A percentile compares a stretch with the other conserved stretches of the same genome.
Evolutionary conservation across 35 echinoderm and acorn worm species (phyloP).

Genomic region (Chiridota heheva): DNA sequence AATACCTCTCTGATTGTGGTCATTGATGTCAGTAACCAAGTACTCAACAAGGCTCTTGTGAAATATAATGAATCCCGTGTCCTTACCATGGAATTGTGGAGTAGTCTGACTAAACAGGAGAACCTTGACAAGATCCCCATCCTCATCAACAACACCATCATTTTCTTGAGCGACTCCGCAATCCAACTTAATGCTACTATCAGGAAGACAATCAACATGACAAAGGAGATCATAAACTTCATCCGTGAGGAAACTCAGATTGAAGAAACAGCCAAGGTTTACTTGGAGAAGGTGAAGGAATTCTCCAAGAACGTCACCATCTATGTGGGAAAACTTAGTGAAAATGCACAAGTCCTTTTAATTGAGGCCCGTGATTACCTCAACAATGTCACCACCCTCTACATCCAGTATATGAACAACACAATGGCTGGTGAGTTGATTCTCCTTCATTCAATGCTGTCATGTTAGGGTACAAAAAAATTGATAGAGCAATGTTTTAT

Average conservation of each 20-base stretch:
- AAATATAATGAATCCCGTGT: slow-evolving; percentile 31
- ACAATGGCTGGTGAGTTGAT: slow-evolving; percentile 44
- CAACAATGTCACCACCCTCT: too few relatives aligned
- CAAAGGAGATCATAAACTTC: slow-evolving; percentile 13
- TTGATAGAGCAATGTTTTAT: background rate
- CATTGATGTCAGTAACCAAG: background rate
- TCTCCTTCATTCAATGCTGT: background rate
- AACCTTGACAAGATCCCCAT: slow-evolving; percentile 45
- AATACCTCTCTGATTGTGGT: slow-evolving; percentile 23
- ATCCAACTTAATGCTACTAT: slow-evolving; percentile 24
- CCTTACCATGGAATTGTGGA: slow-evolving; percentile 24
- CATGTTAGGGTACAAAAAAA: background rate
- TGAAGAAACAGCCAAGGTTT: background rate
- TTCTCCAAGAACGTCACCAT: background rate
- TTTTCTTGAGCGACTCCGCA: slow-evolving; percentile 30
- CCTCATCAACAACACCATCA: slow-evolving; percentile 23
- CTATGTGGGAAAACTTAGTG: background rate
- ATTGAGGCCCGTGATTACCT: too few relatives aligned
- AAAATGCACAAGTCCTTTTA: too few relatives aligned
- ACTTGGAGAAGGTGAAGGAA: slow-evolving; percentile 10
- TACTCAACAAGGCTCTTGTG: slow-evolving; percentile 10
- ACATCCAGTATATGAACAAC: slow-evolving; percentile 61
- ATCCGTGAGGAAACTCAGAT: slow-evolving; percentile 7
- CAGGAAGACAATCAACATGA: background rate
- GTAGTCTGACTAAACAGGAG: slow-evolving; percentile 33